Evolutionary conservation across 2,113 vertebrate genomes (phyloP), one percentile per base, ranked within the genome.

Genomic region (Erythrocebus patas): DNA sequence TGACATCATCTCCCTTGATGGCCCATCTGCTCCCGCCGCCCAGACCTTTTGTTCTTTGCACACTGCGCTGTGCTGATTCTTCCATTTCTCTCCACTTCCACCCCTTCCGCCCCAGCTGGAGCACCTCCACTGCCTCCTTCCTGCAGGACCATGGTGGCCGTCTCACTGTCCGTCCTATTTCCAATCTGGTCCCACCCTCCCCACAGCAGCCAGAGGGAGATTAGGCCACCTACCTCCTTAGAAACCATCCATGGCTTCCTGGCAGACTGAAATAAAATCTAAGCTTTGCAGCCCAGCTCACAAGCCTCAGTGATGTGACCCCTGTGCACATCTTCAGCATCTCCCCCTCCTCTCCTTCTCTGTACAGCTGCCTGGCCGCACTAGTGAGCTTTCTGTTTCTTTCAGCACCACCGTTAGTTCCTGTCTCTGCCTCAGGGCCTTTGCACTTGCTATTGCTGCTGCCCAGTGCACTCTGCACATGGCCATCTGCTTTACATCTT

Each of bases 51-150:
- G 61, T 91, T 55, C 57, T 84, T 18, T 3, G 50, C 16, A 25
- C 1, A 0, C 38, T 32, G 0, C 0, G 0, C 23, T 2, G 27
- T 52, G 50, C 12, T 11, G 35, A 23, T 17, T 38, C 61, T 78
- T 38, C 50, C 80, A 7, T 12, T 43, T 64, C n/a, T 70, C 27
- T 40, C 40, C 32, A 1, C 9, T 30, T 43, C 64, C 16, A 4
- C 18, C 72, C 40, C 32, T 48, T 27, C 40, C 23, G 13, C 20
- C 64, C 66, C 7, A 40, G 16, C 5, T 2, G 12, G 48, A 43
- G 84, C 64, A 32, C 38, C 72, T 73, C 59, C 23, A 2, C 17
- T 7, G 0, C 20, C 57, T 30, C 76, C 68, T 87, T 52, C 38
- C 78, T 23, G 40, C 78, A 66, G 32, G 59, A 84, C 27, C 27